Conservation (phyloP, 2,797 vertebrate genomes). For the Melopsittacus undulatus region DNA sequence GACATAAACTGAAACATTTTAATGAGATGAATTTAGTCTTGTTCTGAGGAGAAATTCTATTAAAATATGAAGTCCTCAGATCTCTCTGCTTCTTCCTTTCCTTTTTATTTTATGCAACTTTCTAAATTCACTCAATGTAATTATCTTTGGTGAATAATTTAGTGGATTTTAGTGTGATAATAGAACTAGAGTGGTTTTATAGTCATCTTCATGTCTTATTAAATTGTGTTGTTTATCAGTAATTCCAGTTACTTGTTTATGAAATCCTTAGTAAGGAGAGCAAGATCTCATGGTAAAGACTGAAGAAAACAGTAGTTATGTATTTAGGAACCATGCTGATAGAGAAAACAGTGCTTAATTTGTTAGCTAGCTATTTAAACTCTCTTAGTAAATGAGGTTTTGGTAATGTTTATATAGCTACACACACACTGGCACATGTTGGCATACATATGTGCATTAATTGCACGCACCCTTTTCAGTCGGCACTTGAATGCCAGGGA, state of each 20-base stretch:
- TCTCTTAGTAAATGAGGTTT: not conserved
- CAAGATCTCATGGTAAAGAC: not conserved
- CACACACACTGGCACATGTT: not conserved
- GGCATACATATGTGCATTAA: rapidly evolving
- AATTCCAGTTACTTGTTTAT: not conserved
- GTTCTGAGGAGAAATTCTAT: not conserved
- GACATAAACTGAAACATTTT: not conserved
- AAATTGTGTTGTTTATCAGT: not conserved
- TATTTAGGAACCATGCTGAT: not conserved
- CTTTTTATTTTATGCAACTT: not conserved
- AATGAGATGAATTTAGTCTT: not conserved
- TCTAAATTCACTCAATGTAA: not conserved
- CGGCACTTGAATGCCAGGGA: not conserved
- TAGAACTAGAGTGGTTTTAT: not conserved
- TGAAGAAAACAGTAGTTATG: not conserved
- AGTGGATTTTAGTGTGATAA: not conserved
- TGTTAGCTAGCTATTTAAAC: not conserved
- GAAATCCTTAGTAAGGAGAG: not conserved
- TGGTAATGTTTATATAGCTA: not conserved
- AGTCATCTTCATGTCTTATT: not conserved
- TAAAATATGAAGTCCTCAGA: not conserved
- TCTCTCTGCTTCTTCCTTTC: not conserved
- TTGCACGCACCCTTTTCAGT: not conserved
- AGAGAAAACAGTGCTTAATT: not conserved
- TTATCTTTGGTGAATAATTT: conserved; percentile 1